A percentile compares a stretch with the other conserved stretches of the same genome.
phyloP scores from a whole-genome alignment of 2,797 vertebrate species.

The Sebastes alutus region DNA sequence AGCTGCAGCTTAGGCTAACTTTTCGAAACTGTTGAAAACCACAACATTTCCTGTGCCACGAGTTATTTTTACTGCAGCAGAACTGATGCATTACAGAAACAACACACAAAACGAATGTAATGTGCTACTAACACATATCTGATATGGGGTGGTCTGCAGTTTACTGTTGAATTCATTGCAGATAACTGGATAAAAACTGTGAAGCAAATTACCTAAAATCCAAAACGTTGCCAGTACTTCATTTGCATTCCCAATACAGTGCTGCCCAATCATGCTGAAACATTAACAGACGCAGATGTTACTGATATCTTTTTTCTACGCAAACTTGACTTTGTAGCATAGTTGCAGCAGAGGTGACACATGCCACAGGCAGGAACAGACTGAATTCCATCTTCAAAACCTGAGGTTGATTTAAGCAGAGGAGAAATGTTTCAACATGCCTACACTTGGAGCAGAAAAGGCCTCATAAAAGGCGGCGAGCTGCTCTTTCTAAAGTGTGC shows the following conservation, averaged over 20 bases:
- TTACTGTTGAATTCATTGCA: neutral
- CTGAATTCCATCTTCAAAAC: constrained; percentile 62
- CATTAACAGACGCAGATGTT: constrained; percentile 18
- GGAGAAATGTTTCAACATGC: constrained; percentile 70
- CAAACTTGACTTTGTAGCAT: constrained; percentile 29
- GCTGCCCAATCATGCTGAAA: neutral
- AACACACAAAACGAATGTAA: neutral
- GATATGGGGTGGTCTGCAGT: neutral
- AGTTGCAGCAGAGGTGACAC: constrained; percentile 53
- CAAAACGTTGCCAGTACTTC: neutral
- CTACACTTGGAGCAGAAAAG: constrained; percentile 1
- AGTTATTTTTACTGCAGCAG: constrained; percentile 46
- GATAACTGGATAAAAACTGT: neutral
- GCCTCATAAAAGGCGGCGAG: neutral
- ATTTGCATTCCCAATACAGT: neutral
- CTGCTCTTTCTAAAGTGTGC: neutral
- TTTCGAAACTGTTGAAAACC: constrained; percentile 41
- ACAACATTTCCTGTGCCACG: constrained; percentile 55
- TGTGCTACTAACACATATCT: neutral
- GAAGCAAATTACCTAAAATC: neutral
- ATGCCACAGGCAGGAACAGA: constrained; percentile 48
- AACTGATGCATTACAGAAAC: constrained; percentile 17
- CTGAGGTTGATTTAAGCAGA: constrained; percentile 54
- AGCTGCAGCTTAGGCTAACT: constrained; percentile 28
- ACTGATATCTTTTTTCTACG: neutral